Conservation (phyloP, 2,888 invertebrate genomes). For the Lutraria lutraria region DNA sequence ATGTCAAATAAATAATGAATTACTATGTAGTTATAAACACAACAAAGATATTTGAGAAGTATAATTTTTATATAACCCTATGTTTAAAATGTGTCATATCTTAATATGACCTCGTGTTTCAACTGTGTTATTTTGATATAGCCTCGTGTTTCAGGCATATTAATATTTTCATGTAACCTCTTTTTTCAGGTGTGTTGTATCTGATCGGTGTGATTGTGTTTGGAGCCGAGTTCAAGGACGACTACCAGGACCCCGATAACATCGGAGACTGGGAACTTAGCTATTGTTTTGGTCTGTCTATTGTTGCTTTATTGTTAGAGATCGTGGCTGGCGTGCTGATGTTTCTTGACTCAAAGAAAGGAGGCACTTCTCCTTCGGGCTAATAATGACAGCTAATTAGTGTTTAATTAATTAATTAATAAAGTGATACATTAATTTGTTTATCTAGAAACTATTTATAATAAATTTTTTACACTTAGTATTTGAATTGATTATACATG, state of each 20-base stretch:
- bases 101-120: too few species aligned
- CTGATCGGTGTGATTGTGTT: slow-evolving; percentile 74
- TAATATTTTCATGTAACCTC: neutral
- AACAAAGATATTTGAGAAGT: too few species aligned
- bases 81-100: too few species aligned
- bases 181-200: slow-evolving; percentile 68
- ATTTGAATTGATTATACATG: too few species aligned
- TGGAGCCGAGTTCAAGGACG: slow-evolving; percentile 67
- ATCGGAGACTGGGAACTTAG: slow-evolving; percentile 51
- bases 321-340: slow-evolving; percentile 69
- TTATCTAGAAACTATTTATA: neutral
- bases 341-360: slow-evolving; percentile 63
- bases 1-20: too few species aligned
- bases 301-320: slow-evolving; percentile 70
- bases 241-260: slow-evolving; percentile 50
- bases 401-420: neutral
- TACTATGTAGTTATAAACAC: too few species aligned
- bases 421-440: neutral
- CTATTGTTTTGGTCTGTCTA: slow-evolving; percentile 73
- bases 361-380: slow-evolving; percentile 32
- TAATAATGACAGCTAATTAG: neutral
- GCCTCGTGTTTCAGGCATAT: too few species aligned
- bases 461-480: too few species aligned
- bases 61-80: too few species aligned
- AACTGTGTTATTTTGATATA: too few species aligned